Evolutionary conservation across 2,888 invertebrate genomes (phyloP).

Genomic region (Oscheius sp.): DNA sequence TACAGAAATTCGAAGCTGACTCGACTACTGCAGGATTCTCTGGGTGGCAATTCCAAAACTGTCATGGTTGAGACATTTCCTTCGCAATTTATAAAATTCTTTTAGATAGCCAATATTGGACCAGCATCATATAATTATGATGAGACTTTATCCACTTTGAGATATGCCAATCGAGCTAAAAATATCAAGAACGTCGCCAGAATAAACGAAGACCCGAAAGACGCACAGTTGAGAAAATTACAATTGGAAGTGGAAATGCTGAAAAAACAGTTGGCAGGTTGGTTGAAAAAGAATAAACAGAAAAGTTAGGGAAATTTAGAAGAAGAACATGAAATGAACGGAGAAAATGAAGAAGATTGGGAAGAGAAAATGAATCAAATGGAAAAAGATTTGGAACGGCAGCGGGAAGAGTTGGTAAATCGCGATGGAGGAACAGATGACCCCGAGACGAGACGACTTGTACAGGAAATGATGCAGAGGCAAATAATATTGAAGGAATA

Average conservation of each 20-base stretch:
- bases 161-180: slow-evolving; percentile 95
- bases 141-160: slow-evolving; percentile 92
- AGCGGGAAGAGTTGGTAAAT: slow-evolving; percentile 72
- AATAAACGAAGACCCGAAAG: slow-evolving; percentile 96
- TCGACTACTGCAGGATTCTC: slow-evolving; percentile 90
- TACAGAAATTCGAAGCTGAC: slow-evolving; percentile 98
- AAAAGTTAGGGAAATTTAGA: background rate
- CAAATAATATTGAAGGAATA: background rate
- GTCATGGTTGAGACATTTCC: slow-evolving; percentile 75
- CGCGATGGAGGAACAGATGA: slow-evolving; percentile 61
- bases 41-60: slow-evolving; percentile 78
- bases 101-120: slow-evolving; percentile 93
- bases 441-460: slow-evolving; percentile 44
- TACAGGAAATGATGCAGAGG: slow-evolving; percentile 49
- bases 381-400: slow-evolving; percentile 74
- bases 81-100: slow-evolving; percentile 9
- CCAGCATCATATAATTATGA: slow-evolving; percentile 95
- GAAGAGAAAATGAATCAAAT: slow-evolving; percentile 76
- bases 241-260: slow-evolving; percentile 95
- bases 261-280: slow-evolving; percentile 83
- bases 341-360: slow-evolving; percentile 55
- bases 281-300: background rate
- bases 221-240: slow-evolving; percentile 92
- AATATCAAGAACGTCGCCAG: slow-evolving; percentile 80
- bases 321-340: slow-evolving; percentile 52